Evolutionary conservation across 2,888 invertebrate genomes (phyloP).

Genomic region (Liodrosophila aerea): DNA sequence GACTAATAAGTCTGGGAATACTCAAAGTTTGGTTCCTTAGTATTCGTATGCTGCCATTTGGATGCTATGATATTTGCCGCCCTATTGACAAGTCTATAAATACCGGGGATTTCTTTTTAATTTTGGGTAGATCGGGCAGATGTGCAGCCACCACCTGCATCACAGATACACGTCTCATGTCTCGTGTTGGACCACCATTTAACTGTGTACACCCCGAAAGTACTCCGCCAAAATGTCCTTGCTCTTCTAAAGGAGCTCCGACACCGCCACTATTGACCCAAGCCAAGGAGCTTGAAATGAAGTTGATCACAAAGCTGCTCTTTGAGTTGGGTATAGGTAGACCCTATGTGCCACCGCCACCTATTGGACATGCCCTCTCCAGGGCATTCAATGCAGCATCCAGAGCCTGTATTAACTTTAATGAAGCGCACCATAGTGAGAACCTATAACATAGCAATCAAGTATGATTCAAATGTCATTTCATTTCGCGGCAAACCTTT

Average conservation of each 20-base stretch:
- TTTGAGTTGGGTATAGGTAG: too few relatives aligned
- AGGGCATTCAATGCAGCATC: too few relatives aligned
- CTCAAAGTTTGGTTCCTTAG: slow-evolving; percentile 10
- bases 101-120: slow-evolving; percentile 68
- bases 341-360: too few relatives aligned
- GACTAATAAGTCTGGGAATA: too few relatives aligned
- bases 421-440: too few relatives aligned
- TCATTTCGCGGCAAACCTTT: slow-evolving; percentile 30
- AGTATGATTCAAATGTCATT: slow-evolving; percentile 58
- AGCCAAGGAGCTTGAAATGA: too few relatives aligned
- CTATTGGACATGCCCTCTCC: too few relatives aligned
- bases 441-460: too few relatives aligned
- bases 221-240: slow-evolving; percentile 26
- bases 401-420: too few relatives aligned
- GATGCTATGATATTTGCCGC: slow-evolving; percentile 59
- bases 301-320: too few relatives aligned
- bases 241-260: too few relatives aligned
- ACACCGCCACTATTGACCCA: too few relatives aligned
- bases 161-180: slow-evolving; percentile 54
- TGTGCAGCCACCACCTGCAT: slow-evolving; percentile 45
- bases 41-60: slow-evolving; percentile 29
- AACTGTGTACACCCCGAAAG: slow-evolving; percentile 25
- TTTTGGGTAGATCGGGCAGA: slow-evolving; percentile 60
- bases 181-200: slow-evolving; percentile 45
- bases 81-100: slow-evolving; percentile 60